Base-by-base conservation (phyloP, 2,888 invertebrate genomes). In the Camponotus fellah region DNA sequence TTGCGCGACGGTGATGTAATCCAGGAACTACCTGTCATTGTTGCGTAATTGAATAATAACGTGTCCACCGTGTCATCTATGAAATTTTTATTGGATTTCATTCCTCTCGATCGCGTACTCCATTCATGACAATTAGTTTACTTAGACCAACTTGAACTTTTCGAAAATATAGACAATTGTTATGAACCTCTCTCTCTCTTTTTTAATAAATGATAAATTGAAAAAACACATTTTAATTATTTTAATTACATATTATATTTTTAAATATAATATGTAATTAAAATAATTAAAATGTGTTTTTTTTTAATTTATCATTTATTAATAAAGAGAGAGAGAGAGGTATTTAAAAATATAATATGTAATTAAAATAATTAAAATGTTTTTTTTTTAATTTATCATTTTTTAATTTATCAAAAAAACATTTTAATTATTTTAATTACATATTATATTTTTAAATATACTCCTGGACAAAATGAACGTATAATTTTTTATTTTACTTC, bases 11-110 rank as follows among this genome's bases (percentile, higher is more conserved):
- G 49, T 80, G 79, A 80, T 49, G 79, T 37, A 71, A 80, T 77
- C 34, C 60, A 66, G 43, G 46, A 80, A 71, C 72, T 80, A 80
- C 79, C 79, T 80, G 79, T 80, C 60, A 60, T 71, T 46, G 46
- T 71, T 80, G 17, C 79, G 60, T 80, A 80, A 80, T 60, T 80
- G 37, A 80, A 79, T 79, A 46, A 53, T 34, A 43, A 46, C 46
- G 58, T 60, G 71, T 79, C 71, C 62, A 71, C 37, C 49, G 46
- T 10, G 21, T 77, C 43, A 77, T 62, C 46, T 21, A 46, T 68
- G 21, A 68, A 60, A 43, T 68, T 68, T 26, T 46, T 71, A 2
- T 12, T 34, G 46, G 12, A 60, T 49, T n/a, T 8, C 17, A 21
- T 1, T n/a, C 26, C 8, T n/a, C 17, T 68, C 49, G 34, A 5